Conservation (phyloP, 2,888 invertebrate species). For the Apodemia zela region DNA sequence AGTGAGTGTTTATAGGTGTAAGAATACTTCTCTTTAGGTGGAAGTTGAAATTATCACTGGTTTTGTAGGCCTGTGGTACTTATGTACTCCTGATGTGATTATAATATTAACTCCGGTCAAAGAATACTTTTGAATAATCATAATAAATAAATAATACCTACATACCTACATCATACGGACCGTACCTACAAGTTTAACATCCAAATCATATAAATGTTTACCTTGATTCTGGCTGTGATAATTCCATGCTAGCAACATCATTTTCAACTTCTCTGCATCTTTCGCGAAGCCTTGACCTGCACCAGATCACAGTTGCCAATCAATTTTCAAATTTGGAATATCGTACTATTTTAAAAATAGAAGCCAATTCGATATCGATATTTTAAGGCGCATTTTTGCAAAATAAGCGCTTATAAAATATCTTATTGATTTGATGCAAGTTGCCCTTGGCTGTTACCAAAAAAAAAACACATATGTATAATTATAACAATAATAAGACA, state of each 20-base stretch:
- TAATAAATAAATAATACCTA: too few species aligned
- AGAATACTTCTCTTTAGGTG: too few species aligned
- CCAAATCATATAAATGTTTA: slow-evolving; percentile 50
- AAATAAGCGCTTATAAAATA: slow-evolving; percentile 49
- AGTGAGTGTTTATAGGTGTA: too few species aligned
- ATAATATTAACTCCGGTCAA: too few species aligned
- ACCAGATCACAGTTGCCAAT: slow-evolving; percentile 77
- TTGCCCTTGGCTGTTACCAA: slow-evolving; percentile 44
- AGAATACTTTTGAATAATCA: too few species aligned
- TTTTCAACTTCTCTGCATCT: slow-evolving; percentile 92
- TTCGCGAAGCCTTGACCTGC: slow-evolving; percentile 84
- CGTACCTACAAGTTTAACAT: slow-evolving; percentile 2
- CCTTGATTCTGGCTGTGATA: slow-evolving; percentile 89
- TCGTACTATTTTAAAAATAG: slow-evolving; percentile 29
- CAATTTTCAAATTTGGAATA: slow-evolving; percentile 57
- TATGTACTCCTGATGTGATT: too few species aligned
- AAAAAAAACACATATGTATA: neutral
- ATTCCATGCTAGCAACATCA: slow-evolving; percentile 94
- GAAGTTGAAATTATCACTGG: too few species aligned
- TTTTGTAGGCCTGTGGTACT: too few species aligned
- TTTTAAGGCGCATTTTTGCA: slow-evolving; percentile 43
- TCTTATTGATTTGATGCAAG: slow-evolving; percentile 78
- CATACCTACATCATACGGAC: neutral
- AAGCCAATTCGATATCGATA: slow-evolving; percentile 35
- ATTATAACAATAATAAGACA: neutral